Conservation (phyloP, 2,113 vertebrate species). For the Podarcis raffonei region DNA sequence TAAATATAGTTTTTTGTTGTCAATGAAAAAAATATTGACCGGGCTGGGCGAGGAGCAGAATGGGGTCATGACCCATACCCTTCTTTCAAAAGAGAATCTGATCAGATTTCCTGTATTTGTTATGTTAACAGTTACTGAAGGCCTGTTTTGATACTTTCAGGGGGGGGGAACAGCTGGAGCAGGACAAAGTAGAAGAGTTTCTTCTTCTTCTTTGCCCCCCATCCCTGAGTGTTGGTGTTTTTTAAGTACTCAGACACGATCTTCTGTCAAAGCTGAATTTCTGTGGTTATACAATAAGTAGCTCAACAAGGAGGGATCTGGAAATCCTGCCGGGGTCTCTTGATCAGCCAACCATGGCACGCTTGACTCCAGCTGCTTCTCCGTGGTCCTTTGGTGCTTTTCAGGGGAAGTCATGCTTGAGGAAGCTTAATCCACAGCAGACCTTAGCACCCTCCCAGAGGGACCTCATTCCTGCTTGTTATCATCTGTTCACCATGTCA, state of each 20-base stretch:
- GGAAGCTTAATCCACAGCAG: conserved; percentile 66
- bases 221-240: neutral
- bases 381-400: conserved; percentile 21
- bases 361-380: conserved; percentile 38
- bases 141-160: neutral
- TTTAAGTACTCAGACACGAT: conserved; percentile 27
- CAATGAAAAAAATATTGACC: neutral
- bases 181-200: conserved; percentile 15
- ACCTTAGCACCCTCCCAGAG: conserved; percentile 62
- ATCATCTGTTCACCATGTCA: conserved; percentile 58
- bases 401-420: conserved; percentile 59
- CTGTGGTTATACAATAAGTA: conserved; percentile 9
- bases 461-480: conserved; percentile 62
- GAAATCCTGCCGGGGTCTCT: conserved; percentile 49
- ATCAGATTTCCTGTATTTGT: neutral
- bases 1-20: neutral
- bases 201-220: neutral
- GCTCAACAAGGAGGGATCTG: conserved; percentile 28
- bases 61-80: neutral
- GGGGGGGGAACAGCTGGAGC: neutral
- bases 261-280: conserved; percentile 30
- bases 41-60: neutral
- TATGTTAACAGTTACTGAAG: neutral
- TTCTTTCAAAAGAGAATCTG: neutral
- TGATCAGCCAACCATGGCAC: conserved; percentile 25